Conservation (phyloP, 1,140 invertebrate species). For the Aculops lycopersici region DNA sequence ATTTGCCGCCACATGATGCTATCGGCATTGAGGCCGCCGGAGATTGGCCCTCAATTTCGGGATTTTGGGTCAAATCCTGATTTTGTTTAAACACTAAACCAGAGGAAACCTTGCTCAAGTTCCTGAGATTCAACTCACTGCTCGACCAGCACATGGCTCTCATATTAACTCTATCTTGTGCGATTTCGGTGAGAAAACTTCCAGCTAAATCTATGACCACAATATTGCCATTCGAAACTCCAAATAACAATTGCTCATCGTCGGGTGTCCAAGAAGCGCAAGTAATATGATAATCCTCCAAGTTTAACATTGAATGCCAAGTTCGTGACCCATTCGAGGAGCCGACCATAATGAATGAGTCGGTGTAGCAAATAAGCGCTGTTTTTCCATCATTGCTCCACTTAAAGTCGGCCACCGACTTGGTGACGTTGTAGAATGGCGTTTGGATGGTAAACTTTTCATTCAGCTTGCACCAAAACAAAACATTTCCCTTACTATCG, state of each 20-base stretch:
- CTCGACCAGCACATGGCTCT: too few relatives aligned
- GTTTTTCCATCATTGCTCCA: conserved; percentile 95
- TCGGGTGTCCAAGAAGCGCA: conserved; percentile 92
- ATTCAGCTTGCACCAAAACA: conserved; percentile 98
- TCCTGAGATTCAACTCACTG: too few relatives aligned
- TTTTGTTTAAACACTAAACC: too few relatives aligned
- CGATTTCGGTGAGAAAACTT: too few relatives aligned
- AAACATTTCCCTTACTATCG: conserved; percentile 86
- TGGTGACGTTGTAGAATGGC: too few relatives aligned
- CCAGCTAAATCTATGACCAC: conserved; percentile 15
- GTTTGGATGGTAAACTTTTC: conserved; percentile 76
- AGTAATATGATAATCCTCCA: conserved; percentile 52
- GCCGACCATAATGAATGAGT: conserved; percentile 77
- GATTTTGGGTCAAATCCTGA: too few relatives aligned
- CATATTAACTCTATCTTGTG: too few relatives aligned
- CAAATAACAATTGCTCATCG: conserved; percentile 84
- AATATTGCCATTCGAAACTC: conserved; percentile 61
- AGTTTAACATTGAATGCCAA: conserved; percentile 85
- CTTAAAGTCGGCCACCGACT: conserved; percentile 70
- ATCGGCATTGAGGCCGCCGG: too few relatives aligned
- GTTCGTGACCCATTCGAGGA: conserved; percentile 84
- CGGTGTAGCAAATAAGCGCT: conserved; percentile 90
- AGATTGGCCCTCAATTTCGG: too few relatives aligned
- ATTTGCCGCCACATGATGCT: too few relatives aligned
- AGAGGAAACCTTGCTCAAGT: too few relatives aligned